Conservation (phyloP, 2,113 vertebrate species). For the Oceanites oceanicus region DNA sequence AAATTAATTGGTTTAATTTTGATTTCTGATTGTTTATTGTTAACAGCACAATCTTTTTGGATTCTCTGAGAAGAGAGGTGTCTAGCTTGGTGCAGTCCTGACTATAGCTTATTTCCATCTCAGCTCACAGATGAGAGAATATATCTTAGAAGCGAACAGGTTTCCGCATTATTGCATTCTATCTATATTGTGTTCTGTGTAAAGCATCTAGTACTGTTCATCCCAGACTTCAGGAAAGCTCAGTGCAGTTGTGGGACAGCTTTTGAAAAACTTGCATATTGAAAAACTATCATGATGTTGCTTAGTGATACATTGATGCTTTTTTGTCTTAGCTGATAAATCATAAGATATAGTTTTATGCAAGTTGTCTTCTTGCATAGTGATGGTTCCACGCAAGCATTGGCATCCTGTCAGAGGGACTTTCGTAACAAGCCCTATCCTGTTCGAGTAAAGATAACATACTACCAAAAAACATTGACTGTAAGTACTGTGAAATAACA, state of each 20-base stretch:
- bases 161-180: neutral
- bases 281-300: neutral
- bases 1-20: neutral
- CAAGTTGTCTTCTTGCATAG: conserved; percentile 66
- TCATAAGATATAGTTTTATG: neutral
- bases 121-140: neutral
- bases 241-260: neutral
- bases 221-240: neutral
- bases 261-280: neutral
- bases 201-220: neutral
- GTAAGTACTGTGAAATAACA: conserved; percentile 71
- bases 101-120: neutral
- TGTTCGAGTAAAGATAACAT: conserved; percentile 85
- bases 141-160: neutral
- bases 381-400: conserved; percentile 87
- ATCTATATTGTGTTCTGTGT: neutral
- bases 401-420: conserved; percentile 93
- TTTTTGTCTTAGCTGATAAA: neutral
- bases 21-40: neutral
- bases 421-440: conserved; percentile 98
- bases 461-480: conserved; percentile 87
- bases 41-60: neutral
- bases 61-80: neutral
- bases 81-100: neutral
- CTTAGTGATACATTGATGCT: neutral